These are phyloP conservation scores for Lemur catta DNA, from an alignment of 2,797 vertebrate genomes.

Conservation along the genomic window DNA sequence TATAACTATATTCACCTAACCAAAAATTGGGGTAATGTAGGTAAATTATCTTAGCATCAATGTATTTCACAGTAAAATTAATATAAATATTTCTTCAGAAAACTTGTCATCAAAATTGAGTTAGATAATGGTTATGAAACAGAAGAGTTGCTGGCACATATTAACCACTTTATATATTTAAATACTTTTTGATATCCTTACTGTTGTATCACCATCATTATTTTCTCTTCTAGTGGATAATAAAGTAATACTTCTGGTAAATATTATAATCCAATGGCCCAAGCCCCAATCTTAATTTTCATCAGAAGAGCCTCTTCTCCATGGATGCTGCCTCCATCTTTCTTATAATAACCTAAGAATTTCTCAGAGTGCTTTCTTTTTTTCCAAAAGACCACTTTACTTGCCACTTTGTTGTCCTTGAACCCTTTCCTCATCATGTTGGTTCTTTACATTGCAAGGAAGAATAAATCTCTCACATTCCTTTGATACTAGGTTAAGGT, in stretches of 20 bases:
- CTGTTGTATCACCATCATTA: background rate
- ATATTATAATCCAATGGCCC: background rate
- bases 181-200: background rate
- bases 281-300: background rate
- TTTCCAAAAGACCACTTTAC: background rate
- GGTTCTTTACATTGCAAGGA: background rate
- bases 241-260: background rate
- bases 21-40: background rate
- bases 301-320: background rate
- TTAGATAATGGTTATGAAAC: background rate
- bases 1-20: background rate
- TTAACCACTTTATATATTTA: background rate
- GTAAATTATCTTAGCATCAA: background rate
- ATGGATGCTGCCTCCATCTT: background rate
- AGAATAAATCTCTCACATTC: background rate
- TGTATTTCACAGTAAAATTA: background rate
- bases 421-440: background rate
- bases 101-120: background rate
- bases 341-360: background rate
- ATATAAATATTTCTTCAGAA: background rate
- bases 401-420: background rate
- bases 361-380: background rate
- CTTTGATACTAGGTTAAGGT: background rate
- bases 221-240: background rate
- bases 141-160: background rate